Conservation (phyloP, 2,888 invertebrate species). For the Spicauda simplicius region DNA sequence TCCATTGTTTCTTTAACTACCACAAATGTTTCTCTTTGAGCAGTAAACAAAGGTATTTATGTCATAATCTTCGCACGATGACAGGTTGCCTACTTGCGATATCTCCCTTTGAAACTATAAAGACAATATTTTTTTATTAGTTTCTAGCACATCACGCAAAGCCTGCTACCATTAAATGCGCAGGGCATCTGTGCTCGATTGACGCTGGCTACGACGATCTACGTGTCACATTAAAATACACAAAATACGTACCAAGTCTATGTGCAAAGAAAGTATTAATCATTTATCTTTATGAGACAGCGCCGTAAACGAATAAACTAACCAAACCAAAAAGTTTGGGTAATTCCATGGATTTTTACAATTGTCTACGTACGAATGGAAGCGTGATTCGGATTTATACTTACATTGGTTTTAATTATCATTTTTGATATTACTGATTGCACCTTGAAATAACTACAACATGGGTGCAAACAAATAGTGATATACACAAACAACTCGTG, state of each 20-base stretch:
- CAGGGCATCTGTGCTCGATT: slow-evolving; percentile 57
- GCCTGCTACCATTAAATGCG: slow-evolving; percentile 50
- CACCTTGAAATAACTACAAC: not conserved
- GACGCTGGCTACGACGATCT: slow-evolving; percentile 49
- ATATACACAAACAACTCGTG: not conserved
- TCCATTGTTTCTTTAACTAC: slow-evolving; percentile 67
- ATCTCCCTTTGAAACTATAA: slow-evolving; percentile 80
- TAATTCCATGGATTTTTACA: not conserved
- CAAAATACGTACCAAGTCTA: not conserved
- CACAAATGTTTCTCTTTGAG: slow-evolving; percentile 60
- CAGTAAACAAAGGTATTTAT: slow-evolving; percentile 55
- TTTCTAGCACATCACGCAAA: slow-evolving; percentile 53
- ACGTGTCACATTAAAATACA: slow-evolving; percentile 22
- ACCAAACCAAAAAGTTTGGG: not conserved
- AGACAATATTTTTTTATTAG: slow-evolving; percentile 75
- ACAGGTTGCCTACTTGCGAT: slow-evolving; percentile 68
- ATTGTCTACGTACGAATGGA: no score
- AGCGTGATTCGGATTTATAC: no score
- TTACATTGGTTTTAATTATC: no score
- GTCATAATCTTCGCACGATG: slow-evolving; percentile 72
- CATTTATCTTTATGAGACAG: not conserved
- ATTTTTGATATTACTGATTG: not conserved
- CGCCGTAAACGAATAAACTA: not conserved
- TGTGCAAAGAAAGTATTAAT: slow-evolving; percentile 3
- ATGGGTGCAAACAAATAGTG: not conserved